Evolutionary conservation across 92 coral and sea anemone species (phyloP).

Genomic region (Diadumene lineata): DNA sequence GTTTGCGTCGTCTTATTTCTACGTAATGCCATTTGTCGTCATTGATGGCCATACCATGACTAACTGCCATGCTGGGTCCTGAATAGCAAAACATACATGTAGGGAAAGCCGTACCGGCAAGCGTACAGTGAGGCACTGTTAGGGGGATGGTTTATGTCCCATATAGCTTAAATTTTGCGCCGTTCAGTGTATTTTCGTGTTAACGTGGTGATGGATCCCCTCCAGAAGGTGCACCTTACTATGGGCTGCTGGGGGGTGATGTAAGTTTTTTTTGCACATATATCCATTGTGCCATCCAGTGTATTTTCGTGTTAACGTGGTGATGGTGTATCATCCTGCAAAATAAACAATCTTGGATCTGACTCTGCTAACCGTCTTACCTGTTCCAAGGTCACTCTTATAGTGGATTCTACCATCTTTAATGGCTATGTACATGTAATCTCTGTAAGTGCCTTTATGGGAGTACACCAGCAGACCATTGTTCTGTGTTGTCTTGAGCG

Average conservation of each 20-base stretch:
- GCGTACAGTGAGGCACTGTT: too few species aligned
- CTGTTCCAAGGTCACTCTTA: constrained; percentile 88
- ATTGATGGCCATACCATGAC: constrained; percentile 44
- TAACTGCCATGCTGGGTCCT: constrained; percentile 3
- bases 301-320: too few species aligned
- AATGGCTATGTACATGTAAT: constrained; percentile 74
- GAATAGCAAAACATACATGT: not conserved
- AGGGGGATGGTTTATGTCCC: too few species aligned
- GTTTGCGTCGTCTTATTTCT: constrained; percentile 53
- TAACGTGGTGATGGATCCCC: too few species aligned
- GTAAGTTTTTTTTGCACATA: too few species aligned
- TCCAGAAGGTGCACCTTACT: too few species aligned
- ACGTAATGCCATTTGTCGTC: constrained; percentile 90
- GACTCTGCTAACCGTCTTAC: constrained; percentile 32
- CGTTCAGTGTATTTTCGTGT: too few species aligned
- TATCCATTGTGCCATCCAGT: too few species aligned
- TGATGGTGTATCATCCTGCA: too few species aligned
- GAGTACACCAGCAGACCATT: constrained; percentile 72
- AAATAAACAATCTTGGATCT: not conserved
- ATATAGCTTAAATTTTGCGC: too few species aligned
- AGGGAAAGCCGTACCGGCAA: too few species aligned
- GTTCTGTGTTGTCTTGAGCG: constrained; percentile 65
- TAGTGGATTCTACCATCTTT: constrained; percentile 68
- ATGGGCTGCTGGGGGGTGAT: too few species aligned
- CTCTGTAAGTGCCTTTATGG: constrained; percentile 62